Evolutionary conservation across 2,113 vertebrate species (phyloP).

Genomic region (Emydocephalus ijimae): DNA sequence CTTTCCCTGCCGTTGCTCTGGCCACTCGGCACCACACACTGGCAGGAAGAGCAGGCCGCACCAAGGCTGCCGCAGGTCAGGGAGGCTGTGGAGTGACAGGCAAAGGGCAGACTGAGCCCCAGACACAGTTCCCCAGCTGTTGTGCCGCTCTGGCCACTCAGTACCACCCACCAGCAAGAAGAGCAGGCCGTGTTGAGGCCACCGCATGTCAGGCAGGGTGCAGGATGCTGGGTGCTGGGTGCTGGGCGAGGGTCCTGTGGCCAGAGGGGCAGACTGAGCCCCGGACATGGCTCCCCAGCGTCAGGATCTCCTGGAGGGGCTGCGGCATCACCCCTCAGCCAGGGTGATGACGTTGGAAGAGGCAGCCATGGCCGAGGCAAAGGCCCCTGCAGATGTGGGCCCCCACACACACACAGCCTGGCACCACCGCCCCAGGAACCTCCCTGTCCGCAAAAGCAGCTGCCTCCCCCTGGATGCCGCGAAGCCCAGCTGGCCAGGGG

Average conservation of each 20-base stretch:
- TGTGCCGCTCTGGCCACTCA: background rate
- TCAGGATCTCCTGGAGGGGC: background rate
- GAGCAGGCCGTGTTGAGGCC: background rate
- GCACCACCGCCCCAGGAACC: background rate
- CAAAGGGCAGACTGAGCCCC: no score
- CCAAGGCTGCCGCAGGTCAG: no score
- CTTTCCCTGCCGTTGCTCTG: no score
- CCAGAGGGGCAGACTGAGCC: background rate
- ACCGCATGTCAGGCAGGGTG: background rate
- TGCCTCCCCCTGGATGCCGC: conserved; percentile 44
- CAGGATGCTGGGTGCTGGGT: no score
- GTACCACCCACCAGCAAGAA: background rate
- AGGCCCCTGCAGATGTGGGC: background rate
- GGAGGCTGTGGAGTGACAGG: no score
- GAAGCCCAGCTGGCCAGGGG: conserved; percentile 40
- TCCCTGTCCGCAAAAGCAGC: conserved; percentile 22
- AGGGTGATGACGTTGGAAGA: background rate
- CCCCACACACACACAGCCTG: no score
- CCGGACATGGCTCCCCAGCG: background rate
- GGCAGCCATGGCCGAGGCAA: background rate
- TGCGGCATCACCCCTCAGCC: background rate
- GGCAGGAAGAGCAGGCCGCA: no score
- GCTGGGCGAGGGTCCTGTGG: background rate
- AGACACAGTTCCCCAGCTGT: no score
- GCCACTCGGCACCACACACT: no score